A percentile compares a stretch with the other conserved stretches of the same genome.
Conservation (phyloP, 2,113 vertebrate species). For the Silurus meridionalis region DNA sequence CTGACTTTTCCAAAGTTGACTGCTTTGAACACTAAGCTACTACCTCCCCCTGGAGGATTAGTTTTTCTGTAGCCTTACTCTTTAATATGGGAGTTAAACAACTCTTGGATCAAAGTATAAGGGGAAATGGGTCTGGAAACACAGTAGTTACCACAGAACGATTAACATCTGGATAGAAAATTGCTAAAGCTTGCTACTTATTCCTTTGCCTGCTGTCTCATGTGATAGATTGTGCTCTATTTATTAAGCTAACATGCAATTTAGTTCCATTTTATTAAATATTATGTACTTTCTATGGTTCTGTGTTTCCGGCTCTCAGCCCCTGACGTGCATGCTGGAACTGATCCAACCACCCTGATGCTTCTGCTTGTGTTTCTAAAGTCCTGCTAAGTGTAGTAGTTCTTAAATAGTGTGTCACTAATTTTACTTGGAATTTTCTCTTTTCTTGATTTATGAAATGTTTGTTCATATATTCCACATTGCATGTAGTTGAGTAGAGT, state of each 20-base stretch:
- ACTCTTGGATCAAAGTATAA: background rate
- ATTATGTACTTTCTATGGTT: background rate
- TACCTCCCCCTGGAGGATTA: background rate
- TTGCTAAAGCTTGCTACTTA: background rate
- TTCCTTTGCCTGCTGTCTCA: background rate
- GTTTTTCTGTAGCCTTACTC: background rate
- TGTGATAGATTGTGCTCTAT: conserved; percentile 21
- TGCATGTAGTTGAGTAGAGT: conserved; percentile 14
- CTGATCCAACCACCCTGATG: conserved; percentile 15
- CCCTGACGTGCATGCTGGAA: conserved; percentile 22
- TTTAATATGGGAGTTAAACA: background rate
- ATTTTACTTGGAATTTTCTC: background rate
- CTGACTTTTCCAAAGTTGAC: too few species aligned
- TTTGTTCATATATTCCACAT: background rate
- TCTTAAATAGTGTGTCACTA: conserved; percentile 13
- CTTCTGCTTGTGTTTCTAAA: background rate
- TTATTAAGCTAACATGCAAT: background rate
- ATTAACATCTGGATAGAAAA: background rate
- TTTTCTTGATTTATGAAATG: background rate
- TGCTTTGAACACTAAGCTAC: too few species aligned
- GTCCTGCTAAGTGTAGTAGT: background rate
- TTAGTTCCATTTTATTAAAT: conserved; percentile 36
- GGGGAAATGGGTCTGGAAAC: conserved; percentile 16
- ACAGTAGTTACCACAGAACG: conserved; percentile 11
- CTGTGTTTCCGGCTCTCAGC: conserved; percentile 4